Evolutionary conservation across 2,113 vertebrate species (phyloP), one percentile per base, ranked within the genome.

Genomic region (Apodemus speciosus): DNA sequence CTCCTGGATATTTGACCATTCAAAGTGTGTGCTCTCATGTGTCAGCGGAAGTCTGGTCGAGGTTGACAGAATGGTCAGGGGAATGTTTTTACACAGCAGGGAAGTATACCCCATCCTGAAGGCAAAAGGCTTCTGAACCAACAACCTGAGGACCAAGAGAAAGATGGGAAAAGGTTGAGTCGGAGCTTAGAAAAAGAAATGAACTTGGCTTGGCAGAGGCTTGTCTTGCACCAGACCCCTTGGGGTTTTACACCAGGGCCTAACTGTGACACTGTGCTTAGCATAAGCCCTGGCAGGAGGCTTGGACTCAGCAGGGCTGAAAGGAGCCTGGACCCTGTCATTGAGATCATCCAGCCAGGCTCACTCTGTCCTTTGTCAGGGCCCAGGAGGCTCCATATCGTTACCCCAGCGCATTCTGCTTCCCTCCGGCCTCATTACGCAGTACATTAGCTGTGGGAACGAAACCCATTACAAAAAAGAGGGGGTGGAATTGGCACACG

Each of bases 381-480:
- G 96, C 97, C 98, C 95, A 94, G 97, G 97, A 97, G 97, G 96
- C 97, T 98, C 96, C 95, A 62, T 97, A 97, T 98, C 98, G 96
- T 98, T 98, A 96, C 95, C 6, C 95, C 85, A 95, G 93, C 95
- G 96, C 97, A 95, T 94, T 97, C 92, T 2, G 58, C 95, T 97
- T 97, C 97, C 97, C 98, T 98, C 95, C 51, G 38, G 97, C 96
- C 97, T 98, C 98, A 98, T 98, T 98, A 98, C 98, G 94, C 97
- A 96, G 95, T 96, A 85, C 97, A 96, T 98, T 98, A 97, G 97
- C 97, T 98, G 98, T 98, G 98, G 98, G 98, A 98, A 98, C 97
- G 89, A 97, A 98, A 98, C 96, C 97, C 97, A 97, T 98, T 96
- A 98, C 85, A 97, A 92, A 98, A 97, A 96, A 80, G 83, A 91